These are phyloP conservation scores for Drosophila virilis DNA, from an alignment of 1,140 invertebrate genomes.

Conservation along the genomic window DNA sequence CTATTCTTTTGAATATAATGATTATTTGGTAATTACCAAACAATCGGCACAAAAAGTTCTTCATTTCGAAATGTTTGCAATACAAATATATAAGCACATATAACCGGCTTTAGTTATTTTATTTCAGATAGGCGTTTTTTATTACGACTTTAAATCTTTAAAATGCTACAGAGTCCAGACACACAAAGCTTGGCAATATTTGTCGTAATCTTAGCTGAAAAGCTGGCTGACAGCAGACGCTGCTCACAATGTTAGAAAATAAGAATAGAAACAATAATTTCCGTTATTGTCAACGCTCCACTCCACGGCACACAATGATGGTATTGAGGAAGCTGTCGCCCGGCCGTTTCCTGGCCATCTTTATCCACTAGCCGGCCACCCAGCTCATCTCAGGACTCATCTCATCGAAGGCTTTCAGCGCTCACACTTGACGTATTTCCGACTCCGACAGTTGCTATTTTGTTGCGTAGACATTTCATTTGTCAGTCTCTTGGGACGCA, in stretches of 20 bases:
- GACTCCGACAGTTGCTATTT: constrained; percentile 69
- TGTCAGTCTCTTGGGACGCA: constrained; percentile 46
- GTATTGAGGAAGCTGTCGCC: constrained; percentile 48
- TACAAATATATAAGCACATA: background rate
- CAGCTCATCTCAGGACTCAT: constrained; percentile 38
- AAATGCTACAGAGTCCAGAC: background rate
- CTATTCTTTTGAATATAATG: too few species aligned
- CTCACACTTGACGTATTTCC: constrained; percentile 69
- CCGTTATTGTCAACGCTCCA: constrained; percentile 57
- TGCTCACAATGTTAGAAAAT: constrained; percentile 30
- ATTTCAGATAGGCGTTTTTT: background rate
- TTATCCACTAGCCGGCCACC: constrained; percentile 31
- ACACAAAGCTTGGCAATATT: constrained; percentile 5
- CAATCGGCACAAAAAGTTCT: too few species aligned
- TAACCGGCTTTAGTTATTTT: background rate
- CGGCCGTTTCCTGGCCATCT: constrained; percentile 58
- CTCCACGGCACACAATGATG: constrained; percentile 48
- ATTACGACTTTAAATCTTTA: constrained; percentile 1
- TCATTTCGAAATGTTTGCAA: background rate
- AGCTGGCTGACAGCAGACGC: constrained; percentile 19
- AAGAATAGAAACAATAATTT: constrained; percentile 77
- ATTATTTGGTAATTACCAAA: too few species aligned
- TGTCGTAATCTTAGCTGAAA: constrained; percentile 39
- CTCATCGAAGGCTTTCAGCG: constrained; percentile 62
- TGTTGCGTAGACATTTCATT: constrained; percentile 57